Evolutionary conservation across 2,113 vertebrate species (phyloP), one percentile per base, ranked within the genome.

Genomic region (Polyodon spathula): DNA sequence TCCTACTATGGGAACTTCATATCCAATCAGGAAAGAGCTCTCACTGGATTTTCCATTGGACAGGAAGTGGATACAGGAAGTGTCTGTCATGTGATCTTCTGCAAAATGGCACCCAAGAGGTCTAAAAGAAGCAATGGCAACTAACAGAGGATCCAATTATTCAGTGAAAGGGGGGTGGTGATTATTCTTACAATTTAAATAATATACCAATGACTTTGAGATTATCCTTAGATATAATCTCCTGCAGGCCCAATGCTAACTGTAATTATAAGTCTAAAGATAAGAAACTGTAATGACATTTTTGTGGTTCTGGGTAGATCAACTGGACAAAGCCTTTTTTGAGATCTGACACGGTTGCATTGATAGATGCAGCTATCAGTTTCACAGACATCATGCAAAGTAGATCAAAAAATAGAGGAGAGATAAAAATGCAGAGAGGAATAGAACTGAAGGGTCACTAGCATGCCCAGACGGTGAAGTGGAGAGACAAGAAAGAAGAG

Each of bases 211-310:
- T n/a, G n/a, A n/a, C n/a, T n/a, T n/a, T n/a, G n/a, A n/a, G n/a
- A n/a, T n/a, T n/a, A n/a, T n/a, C n/a, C n/a, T n/a, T n/a, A n/a
- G n/a, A n/a, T n/a, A n/a, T n/a, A n/a, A n/a, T 62, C 61, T 68
- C 70, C 72, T 56, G 62, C 71, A 69, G 42, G n/a, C n/a, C 17
- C 39, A 69, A 63, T 59, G 66, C 70, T 73, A 55, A 63, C 71
- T 70, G 42, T 69, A 68, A 68, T 65, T 71, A 60, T 65, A 74
- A 57, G 65, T 64, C 74, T 78, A 94, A 95, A 97, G 95, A 98
- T 97, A 95, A 98, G 96, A 98, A 98, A 97, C 93, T 91, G 94
- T 96, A 96, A 98, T 98, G 88, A 97, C 95, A 98, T 98, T 97
- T 98, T 98, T 98, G 95, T 97, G 96, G 90, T 94, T 92, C 88